phyloP scores from a whole-genome alignment of 2,888 invertebrate species.

The Acrocyrtus sp. region DNA sequence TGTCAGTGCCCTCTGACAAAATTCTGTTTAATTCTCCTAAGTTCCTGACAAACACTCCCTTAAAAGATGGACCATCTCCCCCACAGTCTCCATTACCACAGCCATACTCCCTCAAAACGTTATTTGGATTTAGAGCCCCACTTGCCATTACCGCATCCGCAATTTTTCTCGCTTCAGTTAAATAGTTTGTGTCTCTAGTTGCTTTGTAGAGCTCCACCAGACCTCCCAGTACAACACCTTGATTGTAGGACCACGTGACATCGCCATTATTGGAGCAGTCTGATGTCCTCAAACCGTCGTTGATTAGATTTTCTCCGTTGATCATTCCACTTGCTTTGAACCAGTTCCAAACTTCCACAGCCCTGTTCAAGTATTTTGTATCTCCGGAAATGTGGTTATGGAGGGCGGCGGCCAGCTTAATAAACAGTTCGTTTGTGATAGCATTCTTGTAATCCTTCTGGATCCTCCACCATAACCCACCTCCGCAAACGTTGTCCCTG shows the following conservation, averaged over 20 bases:
- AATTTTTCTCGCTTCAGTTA: slow-evolving; percentile 54
- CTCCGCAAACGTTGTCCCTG: slow-evolving; percentile 59
- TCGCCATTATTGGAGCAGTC: slow-evolving; percentile 48
- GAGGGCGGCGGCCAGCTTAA: slow-evolving; percentile 53
- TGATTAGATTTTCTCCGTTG: slow-evolving; percentile 50
- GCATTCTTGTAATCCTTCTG: slow-evolving; percentile 59
- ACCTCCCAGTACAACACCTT: slow-evolving; percentile 60
- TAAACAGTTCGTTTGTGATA: slow-evolving; percentile 59
- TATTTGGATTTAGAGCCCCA: slow-evolving; percentile 47
- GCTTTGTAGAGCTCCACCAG: slow-evolving; percentile 53
- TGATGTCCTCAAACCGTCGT: slow-evolving; percentile 43
- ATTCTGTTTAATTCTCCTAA: slow-evolving; percentile 57
- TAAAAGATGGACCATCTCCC: slow-evolving; percentile 53
- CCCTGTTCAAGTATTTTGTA: slow-evolving; percentile 51
- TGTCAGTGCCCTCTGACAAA: slow-evolving; percentile 20
- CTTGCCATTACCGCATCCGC: slow-evolving; percentile 59
- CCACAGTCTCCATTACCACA: slow-evolving; percentile 58
- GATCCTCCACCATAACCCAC: slow-evolving; percentile 60
- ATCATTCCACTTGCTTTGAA: slow-evolving; percentile 59
- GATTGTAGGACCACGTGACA: slow-evolving; percentile 57
- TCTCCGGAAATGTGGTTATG: slow-evolving; percentile 58
- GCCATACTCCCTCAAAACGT: slow-evolving; percentile 57
- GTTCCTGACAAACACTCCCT: slow-evolving; percentile 60
- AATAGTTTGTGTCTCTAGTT: slow-evolving; percentile 45
- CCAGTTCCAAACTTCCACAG: slow-evolving; percentile 57